Conservation (phyloP, 2,888 invertebrate species). For the Drosophila paucipuncta region DNA sequence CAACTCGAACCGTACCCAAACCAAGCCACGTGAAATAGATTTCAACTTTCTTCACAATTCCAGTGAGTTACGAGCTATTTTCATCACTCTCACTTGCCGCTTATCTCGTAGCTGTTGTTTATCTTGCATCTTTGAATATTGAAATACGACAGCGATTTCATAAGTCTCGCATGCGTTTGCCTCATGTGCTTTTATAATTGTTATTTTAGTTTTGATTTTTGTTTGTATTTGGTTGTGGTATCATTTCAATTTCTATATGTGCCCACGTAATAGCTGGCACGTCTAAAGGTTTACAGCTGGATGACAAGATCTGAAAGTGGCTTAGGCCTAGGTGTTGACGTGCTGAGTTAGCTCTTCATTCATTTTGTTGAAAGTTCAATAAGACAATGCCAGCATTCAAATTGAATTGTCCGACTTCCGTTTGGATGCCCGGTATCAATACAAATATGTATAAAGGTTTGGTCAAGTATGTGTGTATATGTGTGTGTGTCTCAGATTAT, state of each 20-base stretch:
- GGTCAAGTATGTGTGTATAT: not conserved
- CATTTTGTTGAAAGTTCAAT: constrained; percentile 38
- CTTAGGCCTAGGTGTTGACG: constrained; percentile 34
- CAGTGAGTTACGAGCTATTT: constrained; percentile 7
- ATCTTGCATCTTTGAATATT: constrained; percentile 67
- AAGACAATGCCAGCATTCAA: constrained; percentile 16
- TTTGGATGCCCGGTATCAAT: not conserved
- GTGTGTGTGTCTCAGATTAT: not conserved
- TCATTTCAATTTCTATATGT: constrained; percentile 26
- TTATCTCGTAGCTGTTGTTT: constrained; percentile 55
- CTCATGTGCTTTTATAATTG: constrained; percentile 29
- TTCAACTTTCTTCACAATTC: constrained; percentile 61
- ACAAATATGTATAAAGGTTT: not conserved
- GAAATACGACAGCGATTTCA: constrained; percentile 55
- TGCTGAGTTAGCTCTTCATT: constrained; percentile 16
- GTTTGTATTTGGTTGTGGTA: constrained; percentile 20
- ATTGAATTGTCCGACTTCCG: constrained; percentile 11
- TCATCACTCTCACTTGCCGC: constrained; percentile 67
- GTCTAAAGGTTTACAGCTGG: constrained; percentile 8
- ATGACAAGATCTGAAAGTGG: constrained; percentile 34
- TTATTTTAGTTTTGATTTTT: constrained; percentile 15
- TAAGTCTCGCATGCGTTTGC: constrained; percentile 52
- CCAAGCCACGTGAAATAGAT: constrained; percentile 18
- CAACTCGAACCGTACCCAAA: not conserved
- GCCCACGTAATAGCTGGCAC: constrained; percentile 61